These are phyloP conservation scores for Cardinalis cardinalis DNA, from an alignment of 2,113 vertebrate species.

Conservation along the genomic window DNA sequence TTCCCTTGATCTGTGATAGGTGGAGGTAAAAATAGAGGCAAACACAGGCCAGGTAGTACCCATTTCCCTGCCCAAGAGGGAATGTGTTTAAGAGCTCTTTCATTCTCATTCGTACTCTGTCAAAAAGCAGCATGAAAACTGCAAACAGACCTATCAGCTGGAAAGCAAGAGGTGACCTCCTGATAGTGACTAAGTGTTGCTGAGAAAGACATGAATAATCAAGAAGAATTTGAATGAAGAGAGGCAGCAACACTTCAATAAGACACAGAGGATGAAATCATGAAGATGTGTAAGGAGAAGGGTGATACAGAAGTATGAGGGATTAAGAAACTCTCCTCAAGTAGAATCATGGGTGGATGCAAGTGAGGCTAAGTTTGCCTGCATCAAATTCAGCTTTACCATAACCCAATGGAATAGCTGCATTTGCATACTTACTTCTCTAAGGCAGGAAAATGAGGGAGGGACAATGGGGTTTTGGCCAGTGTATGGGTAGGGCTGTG, in stretches of 20 bases:
- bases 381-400: not conserved
- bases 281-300: not conserved
- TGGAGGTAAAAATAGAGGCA: not conserved
- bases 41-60: not conserved
- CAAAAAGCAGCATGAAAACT: not conserved
- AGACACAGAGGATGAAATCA: not conserved
- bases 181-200: not conserved
- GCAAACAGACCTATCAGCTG: not conserved
- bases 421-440: not conserved
- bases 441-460: not conserved
- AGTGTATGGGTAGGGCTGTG: not conserved
- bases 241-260: not conserved
- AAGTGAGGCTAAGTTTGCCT: not conserved
- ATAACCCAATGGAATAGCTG: not conserved
- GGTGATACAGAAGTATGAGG: not conserved
- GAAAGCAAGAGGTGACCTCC: not conserved
- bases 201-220: not conserved
- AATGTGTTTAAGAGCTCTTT: not conserved
- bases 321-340: not conserved
- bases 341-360: not conserved
- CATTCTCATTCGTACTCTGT: not conserved
- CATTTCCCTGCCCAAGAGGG: not conserved
- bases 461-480: not conserved
- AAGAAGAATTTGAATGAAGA: not conserved
- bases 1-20: not conserved